phyloP scores from a whole-genome alignment of 1,140 invertebrate species.

The Megalopta genalis region DNA sequence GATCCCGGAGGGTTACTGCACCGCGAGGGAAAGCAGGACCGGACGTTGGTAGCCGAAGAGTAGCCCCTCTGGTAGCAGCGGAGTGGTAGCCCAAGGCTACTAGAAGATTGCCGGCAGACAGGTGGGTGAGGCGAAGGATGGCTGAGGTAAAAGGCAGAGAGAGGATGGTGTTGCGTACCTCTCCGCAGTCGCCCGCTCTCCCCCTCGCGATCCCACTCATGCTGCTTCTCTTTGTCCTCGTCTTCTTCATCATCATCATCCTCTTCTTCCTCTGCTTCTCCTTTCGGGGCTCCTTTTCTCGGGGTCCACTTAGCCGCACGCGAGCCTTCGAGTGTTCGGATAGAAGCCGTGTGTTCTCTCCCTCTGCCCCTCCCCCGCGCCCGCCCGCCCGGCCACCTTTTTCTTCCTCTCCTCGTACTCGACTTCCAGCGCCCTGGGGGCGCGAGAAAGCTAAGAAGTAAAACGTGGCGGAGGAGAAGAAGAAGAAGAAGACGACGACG shows the following conservation, averaged over 20 bases:
- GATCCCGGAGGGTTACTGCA: slow-evolving; percentile 52
- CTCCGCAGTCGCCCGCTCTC: slow-evolving; percentile 38
- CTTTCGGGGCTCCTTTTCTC: slow-evolving; percentile 68
- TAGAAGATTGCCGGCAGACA: slow-evolving; percentile 81
- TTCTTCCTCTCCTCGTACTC: slow-evolving; percentile 15
- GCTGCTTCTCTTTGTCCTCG: slow-evolving; percentile 47
- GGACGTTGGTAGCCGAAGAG: slow-evolving; percentile 78
- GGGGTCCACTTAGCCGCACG: slow-evolving; percentile 77
- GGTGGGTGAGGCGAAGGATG: slow-evolving; percentile 78
- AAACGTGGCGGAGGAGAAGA: slow-evolving; percentile 17
- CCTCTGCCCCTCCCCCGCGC: slow-evolving; percentile 1
- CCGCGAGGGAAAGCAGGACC: slow-evolving; percentile 65
- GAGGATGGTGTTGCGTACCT: slow-evolving; percentile 57
- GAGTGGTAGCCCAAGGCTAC: slow-evolving; percentile 80
- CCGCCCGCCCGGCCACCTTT: too few relatives aligned
- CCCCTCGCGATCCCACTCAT: slow-evolving; percentile 40
- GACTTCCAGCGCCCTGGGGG: slow-evolving; percentile 36
- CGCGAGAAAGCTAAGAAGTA: slow-evolving; percentile 34
- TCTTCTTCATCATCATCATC: slow-evolving; percentile 46
- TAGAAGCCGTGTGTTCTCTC: slow-evolving; percentile 47
- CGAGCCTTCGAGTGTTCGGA: slow-evolving; percentile 70
- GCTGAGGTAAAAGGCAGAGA: slow-evolving; percentile 59
- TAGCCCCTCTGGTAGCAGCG: slow-evolving; percentile 78
- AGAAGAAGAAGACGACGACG: not conserved
- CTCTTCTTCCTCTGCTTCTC: slow-evolving; percentile 54